These are phyloP conservation scores for Cistogaster globosa DNA, from an alignment of 2,888 invertebrate genomes.

Conservation along the genomic window DNA sequence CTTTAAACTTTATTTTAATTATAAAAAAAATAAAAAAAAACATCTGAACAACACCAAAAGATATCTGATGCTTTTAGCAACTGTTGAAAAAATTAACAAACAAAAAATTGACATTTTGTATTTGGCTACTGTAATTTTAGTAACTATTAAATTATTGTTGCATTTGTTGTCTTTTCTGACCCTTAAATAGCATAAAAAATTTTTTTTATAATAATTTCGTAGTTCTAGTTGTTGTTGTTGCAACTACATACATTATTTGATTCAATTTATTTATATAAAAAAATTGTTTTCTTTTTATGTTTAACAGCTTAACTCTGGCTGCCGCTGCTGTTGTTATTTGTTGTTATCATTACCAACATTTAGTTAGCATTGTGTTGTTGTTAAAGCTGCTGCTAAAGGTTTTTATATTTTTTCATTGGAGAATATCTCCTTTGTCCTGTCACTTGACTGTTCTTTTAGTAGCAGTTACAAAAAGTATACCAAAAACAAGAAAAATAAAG, in stretches of 20 bases:
- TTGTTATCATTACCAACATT: slow-evolving; percentile 28
- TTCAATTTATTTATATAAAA: slow-evolving; percentile 51
- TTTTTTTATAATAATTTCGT: slow-evolving; percentile 25
- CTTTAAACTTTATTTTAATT: slow-evolving; percentile 34
- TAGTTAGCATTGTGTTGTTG: slow-evolving; percentile 31
- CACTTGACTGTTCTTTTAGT: slow-evolving; percentile 75
- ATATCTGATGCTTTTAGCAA: slow-evolving; percentile 13
- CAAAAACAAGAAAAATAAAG: slow-evolving; percentile 23
- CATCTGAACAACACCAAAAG: neutral
- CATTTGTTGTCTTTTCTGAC: neutral
- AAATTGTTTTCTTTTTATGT: slow-evolving; percentile 29
- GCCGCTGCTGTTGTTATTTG: slow-evolving; percentile 30
- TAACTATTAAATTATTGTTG: slow-evolving; percentile 33
- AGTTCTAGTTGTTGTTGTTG: slow-evolving; percentile 14
- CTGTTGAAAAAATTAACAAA: neutral
- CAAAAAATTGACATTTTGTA: slow-evolving; percentile 56
- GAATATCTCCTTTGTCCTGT: slow-evolving; percentile 81
- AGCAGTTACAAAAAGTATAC: slow-evolving; percentile 35
- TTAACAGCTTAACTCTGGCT: slow-evolving; percentile 49
- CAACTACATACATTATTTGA: slow-evolving; percentile 46
- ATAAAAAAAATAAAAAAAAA: neutral
- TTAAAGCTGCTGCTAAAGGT: slow-evolving; percentile 54
- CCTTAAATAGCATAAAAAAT: slow-evolving; percentile 23
- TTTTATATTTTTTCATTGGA: slow-evolving; percentile 26
- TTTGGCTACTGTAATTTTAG: slow-evolving; percentile 57